These are phyloP conservation scores for Anthonomus grandis DNA, from an alignment of 1,140 invertebrate species.

Conservation along the genomic window DNA sequence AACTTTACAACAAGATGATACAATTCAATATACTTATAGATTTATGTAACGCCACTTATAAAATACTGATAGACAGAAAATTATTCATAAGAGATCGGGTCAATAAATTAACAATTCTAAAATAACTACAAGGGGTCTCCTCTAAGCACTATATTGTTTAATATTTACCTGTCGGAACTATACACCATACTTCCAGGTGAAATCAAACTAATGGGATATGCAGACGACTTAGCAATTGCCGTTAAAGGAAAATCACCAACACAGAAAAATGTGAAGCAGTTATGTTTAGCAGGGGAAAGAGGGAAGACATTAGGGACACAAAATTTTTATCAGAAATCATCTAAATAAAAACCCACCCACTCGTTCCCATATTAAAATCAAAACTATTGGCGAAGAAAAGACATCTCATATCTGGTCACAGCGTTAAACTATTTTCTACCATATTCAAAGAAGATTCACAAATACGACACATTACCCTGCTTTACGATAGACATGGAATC, in stretches of 20 bases:
- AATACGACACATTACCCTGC: neutral
- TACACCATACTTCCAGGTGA: neutral
- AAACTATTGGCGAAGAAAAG: neutral
- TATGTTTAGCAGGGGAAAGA: slow-evolving; percentile 11
- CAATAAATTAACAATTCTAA: no score
- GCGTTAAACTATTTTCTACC: neutral
- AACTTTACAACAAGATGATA: no score
- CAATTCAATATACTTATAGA: no score
- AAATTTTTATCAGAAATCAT: slow-evolving; percentile 15
- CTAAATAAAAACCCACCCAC: slow-evolving; percentile 5
- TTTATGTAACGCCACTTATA: no score
- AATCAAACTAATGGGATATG: slow-evolving; percentile 16
- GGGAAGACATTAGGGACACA: neutral
- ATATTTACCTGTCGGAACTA: slow-evolving; percentile 17
- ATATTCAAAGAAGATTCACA: slow-evolving; percentile 1
- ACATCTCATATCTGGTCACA: slow-evolving; percentile 1
- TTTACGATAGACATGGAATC: slow-evolving; percentile 5
- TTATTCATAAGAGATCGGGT: no score
- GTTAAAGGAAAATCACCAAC: slow-evolving; percentile 1
- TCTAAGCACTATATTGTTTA: slow-evolving; percentile 21
- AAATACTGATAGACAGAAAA: no score
- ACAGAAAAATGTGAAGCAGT: slow-evolving; percentile 15
- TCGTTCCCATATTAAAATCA: neutral
- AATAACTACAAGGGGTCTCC: slow-evolving; percentile 17
- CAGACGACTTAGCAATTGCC: slow-evolving; percentile 16